These are phyloP conservation scores for Octopus bimaculoides DNA, from an alignment of 1,140 invertebrate genomes.

Conservation along the genomic window DNA sequence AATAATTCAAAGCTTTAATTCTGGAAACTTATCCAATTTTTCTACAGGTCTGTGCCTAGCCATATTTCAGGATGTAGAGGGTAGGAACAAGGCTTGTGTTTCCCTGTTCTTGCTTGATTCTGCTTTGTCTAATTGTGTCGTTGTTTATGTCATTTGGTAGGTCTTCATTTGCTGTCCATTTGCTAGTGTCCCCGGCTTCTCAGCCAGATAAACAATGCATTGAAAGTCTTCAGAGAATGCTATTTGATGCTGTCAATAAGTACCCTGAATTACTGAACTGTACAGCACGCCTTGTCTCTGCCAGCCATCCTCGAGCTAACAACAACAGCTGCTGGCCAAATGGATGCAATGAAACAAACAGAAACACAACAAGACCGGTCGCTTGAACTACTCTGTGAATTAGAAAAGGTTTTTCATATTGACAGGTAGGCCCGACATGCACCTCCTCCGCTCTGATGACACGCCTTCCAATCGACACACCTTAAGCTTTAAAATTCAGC, in stretches of 20 bases:
- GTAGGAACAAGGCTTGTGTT: slow-evolving; percentile 4
- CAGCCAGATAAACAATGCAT: slow-evolving; percentile 5
- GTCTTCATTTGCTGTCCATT: slow-evolving; percentile 5
- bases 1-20: too few species aligned
- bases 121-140: not conserved
- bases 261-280: not conserved
- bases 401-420: not conserved
- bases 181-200: slow-evolving; percentile 6
- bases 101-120: not conserved
- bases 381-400: not conserved
- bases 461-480: too few species aligned
- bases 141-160: slow-evolving; percentile 10
- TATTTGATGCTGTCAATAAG: slow-evolving; percentile 4
- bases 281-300: slow-evolving; percentile 3
- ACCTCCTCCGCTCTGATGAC: not conserved
- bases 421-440: not conserved
- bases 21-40: not conserved
- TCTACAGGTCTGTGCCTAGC: slow-evolving; percentile 4
- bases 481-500: too few species aligned
- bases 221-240: not conserved
- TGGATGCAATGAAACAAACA: not conserved
- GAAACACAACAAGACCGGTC: not conserved
- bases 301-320: not conserved
- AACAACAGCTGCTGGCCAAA: not conserved
- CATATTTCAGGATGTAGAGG: not conserved